Evolutionary conservation across 2,113 vertebrate species (phyloP).

Genomic region (Gymnocephalus cernua): DNA sequence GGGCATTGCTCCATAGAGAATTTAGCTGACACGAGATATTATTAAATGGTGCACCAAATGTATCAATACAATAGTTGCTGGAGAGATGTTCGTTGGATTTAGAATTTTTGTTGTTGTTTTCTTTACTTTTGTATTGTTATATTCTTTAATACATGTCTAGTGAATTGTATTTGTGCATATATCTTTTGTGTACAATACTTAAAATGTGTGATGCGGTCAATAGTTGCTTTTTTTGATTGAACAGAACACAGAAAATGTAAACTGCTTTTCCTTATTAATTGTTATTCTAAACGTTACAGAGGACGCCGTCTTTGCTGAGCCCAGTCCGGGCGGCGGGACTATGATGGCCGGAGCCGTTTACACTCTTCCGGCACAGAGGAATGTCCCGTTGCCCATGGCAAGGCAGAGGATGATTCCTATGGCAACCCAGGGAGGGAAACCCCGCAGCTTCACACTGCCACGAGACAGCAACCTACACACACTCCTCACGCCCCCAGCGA

Average conservation of each 20-base stretch:
- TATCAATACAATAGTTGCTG: too few relatives aligned
- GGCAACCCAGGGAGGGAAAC: constrained; percentile 90
- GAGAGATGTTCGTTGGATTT: too few relatives aligned
- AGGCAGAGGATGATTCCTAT: constrained; percentile 94
- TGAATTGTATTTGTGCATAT: too few relatives aligned
- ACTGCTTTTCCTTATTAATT: neutral
- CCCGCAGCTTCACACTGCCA: constrained; percentile 96
- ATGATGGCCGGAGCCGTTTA: constrained; percentile 90
- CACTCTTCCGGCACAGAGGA: constrained; percentile 95
- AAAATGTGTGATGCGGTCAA: neutral
- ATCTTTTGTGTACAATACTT: too few relatives aligned
- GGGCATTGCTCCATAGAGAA: neutral
- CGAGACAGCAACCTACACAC: constrained; percentile 94
- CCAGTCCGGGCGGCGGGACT: constrained; percentile 64
- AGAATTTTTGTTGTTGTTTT: too few relatives aligned
- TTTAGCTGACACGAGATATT: neutral
- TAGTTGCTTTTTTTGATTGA: neutral
- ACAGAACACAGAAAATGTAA: neutral
- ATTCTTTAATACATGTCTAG: too few relatives aligned
- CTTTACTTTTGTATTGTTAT: too few relatives aligned
- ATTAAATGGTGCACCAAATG: neutral
- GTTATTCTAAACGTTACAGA: constrained; percentile 63
- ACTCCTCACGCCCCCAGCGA: constrained; percentile 88
- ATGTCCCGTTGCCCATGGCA: constrained; percentile 89
- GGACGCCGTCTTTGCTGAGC: constrained; percentile 95